Evolutionary conservation across 2,888 invertebrate species (phyloP).

Genomic region (Lissocephala sabroskyi): DNA sequence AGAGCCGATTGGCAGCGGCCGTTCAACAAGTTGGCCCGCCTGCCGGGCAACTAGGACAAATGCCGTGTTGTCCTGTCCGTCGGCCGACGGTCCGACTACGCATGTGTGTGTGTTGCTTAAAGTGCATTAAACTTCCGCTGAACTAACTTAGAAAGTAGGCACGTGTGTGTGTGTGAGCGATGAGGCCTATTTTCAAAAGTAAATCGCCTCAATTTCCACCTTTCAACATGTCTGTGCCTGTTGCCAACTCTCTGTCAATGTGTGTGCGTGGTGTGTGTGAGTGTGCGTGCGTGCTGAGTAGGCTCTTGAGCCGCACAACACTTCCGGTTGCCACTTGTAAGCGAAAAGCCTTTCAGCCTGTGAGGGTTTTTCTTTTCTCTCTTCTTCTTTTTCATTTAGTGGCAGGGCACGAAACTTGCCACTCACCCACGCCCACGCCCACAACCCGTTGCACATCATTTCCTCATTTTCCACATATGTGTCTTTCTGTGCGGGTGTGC

Average conservation of each 20-base stretch:
- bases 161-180: constrained; percentile 4
- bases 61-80: no score
- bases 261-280: constrained; percentile 8
- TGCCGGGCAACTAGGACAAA: no score
- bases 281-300: constrained; percentile 42
- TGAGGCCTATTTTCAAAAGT: constrained; percentile 34
- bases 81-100: no score
- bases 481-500: background rate
- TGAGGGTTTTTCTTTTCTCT: constrained; percentile 49
- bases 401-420: constrained; percentile 31
- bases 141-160: background rate
- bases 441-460: background rate
- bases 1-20: no score
- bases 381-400: constrained; percentile 17
- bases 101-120: constrained; percentile 6
- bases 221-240: constrained; percentile 59
- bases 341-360: constrained; percentile 61
- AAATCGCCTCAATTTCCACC: constrained; percentile 63
- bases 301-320: constrained; percentile 58
- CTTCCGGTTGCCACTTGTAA: constrained; percentile 51
- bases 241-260: background rate
- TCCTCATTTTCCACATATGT: constrained; percentile 10
- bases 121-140: constrained; percentile 25
- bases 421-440: constrained; percentile 7
- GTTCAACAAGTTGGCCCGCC: constrained; percentile 24